These are phyloP conservation scores for Copidosoma floridanum DNA, from an alignment of 1,140 invertebrate genomes.

Conservation along the genomic window DNA sequence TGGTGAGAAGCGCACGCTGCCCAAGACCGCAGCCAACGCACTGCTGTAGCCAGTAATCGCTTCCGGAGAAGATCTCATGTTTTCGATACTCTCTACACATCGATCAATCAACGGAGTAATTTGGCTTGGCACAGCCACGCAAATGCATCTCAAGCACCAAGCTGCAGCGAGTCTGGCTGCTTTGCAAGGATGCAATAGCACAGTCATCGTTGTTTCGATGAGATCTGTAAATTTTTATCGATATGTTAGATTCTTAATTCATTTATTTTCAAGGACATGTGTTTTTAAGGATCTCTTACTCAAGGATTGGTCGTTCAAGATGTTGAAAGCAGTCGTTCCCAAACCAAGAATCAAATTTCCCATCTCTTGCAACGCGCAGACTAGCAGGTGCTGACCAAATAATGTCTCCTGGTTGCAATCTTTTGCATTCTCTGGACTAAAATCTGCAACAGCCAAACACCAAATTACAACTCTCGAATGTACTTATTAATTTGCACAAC, in stretches of 20 bases:
- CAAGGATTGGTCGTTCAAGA: slow-evolving; percentile 82
- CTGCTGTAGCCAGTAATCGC: slow-evolving; percentile 92
- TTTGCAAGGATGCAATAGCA: slow-evolving; percentile 89
- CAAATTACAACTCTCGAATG: not conserved
- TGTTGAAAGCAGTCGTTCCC: slow-evolving; percentile 86
- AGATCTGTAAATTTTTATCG: slow-evolving; percentile 47
- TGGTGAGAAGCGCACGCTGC: slow-evolving; percentile 85
- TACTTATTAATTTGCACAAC: slow-evolving; percentile 4
- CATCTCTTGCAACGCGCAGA: slow-evolving; percentile 92
- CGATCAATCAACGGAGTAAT: slow-evolving; percentile 90
- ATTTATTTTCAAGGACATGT: not conserved
- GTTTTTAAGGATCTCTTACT: slow-evolving; percentile 57
- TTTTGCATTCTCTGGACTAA: slow-evolving; percentile 86
- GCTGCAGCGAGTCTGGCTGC: slow-evolving; percentile 89
- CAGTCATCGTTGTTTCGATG: slow-evolving; percentile 66
- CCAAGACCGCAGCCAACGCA: slow-evolving; percentile 89
- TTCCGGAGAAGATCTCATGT: slow-evolving; percentile 86
- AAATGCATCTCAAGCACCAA: slow-evolving; percentile 90
- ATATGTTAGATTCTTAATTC: slow-evolving; percentile 10
- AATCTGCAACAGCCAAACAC: slow-evolving; percentile 61
- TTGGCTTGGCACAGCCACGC: slow-evolving; percentile 89
- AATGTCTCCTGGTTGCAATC: slow-evolving; percentile 86
- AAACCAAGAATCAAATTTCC: slow-evolving; percentile 81
- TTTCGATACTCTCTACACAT: slow-evolving; percentile 83
- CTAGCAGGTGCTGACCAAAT: slow-evolving; percentile 91